Percentiles rank a stretch among this genome's conserved stretches.
Evolutionary conservation across 2,797 vertebrate genomes (phyloP).

Genomic region (Kryptolebias ocellatus): DNA sequence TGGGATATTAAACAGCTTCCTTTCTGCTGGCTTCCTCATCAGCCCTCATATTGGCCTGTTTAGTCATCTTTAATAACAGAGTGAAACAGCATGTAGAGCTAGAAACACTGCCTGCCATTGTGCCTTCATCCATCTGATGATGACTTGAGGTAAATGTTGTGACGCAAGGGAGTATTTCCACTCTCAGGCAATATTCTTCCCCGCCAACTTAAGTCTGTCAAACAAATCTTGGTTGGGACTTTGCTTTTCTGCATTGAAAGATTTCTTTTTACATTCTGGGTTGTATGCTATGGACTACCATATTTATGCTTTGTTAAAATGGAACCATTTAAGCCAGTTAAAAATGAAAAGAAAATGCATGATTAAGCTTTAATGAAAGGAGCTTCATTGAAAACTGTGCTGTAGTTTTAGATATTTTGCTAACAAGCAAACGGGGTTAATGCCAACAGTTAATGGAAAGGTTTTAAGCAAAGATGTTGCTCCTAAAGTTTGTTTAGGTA

Average conservation of each 20-base stretch:
- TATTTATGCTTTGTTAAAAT: conserved; percentile 31
- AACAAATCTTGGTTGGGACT: conserved; percentile 39
- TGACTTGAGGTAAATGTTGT: conserved; percentile 73
- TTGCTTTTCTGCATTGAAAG: conserved; percentile 31
- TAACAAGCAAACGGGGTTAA: too few relatives aligned
- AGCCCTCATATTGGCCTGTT: conserved; percentile 71
- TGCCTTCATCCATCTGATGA: conserved; percentile 55
- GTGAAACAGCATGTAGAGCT: conserved; percentile 33
- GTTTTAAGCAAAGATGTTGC: too few relatives aligned
- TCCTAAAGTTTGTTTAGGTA: too few relatives aligned
- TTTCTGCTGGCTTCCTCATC: conserved; percentile 71
- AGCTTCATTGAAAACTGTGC: too few relatives aligned
- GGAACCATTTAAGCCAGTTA: conserved; percentile 11
- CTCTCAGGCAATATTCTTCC: conserved; percentile 40
- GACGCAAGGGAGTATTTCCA: conserved; percentile 68
- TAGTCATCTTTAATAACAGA: conserved; percentile 72
- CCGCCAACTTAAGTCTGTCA: conserved; percentile 66
- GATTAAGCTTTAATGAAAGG: background rate
- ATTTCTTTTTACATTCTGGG: conserved; percentile 39
- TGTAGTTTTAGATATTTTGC: too few relatives aligned
- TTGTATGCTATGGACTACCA: conserved; percentile 12
- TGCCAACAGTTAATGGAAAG: too few relatives aligned
- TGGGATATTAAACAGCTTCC: conserved; percentile 66
- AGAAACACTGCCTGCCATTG: conserved; percentile 70
- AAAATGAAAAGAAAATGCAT: background rate